Conservation (phyloP, 2,113 vertebrate genomes). For the Phoenicopterus ruber region DNA sequence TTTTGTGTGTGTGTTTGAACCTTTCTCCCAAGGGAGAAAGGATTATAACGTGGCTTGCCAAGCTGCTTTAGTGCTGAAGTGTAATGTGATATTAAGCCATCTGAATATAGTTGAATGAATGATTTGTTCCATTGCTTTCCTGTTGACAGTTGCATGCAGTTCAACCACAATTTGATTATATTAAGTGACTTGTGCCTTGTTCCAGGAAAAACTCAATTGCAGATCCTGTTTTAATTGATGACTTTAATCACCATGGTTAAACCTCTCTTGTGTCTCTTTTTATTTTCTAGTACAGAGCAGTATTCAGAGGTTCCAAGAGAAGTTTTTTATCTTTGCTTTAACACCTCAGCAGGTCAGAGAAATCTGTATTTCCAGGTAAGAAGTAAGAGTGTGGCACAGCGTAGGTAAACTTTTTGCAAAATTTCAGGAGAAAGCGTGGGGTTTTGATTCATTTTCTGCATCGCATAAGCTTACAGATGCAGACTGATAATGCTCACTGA, state of each 20-base stretch:
- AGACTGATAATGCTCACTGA: neutral
- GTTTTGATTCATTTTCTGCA: fast-evolving
- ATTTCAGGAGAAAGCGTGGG: neutral
- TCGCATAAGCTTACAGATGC: neutral
- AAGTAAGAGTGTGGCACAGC: neutral
- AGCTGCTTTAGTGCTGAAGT: neutral
- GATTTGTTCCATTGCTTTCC: neutral
- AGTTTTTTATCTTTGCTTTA: constrained; percentile 97
- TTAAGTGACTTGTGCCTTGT: neutral
- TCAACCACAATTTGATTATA: neutral
- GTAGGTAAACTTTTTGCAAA: neutral
- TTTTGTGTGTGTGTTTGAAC: neutral
- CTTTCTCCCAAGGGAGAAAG: neutral
- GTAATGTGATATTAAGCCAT: neutral
- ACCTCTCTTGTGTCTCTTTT: neutral
- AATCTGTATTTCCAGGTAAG: constrained; percentile 96
- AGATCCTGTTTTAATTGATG: neutral
- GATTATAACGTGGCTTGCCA: neutral
- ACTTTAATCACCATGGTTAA: neutral
- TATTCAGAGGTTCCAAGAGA: constrained; percentile 93
- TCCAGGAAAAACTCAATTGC: neutral
- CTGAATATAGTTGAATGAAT: neutral
- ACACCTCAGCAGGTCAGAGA: constrained; percentile 98
- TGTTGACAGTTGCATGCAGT: neutral
- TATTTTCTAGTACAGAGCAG: constrained; percentile 80